Evolutionary conservation across 2,797 vertebrate species (phyloP), one percentile per base, ranked within the genome.

Genomic region (Tenualosa ilisha): DNA sequence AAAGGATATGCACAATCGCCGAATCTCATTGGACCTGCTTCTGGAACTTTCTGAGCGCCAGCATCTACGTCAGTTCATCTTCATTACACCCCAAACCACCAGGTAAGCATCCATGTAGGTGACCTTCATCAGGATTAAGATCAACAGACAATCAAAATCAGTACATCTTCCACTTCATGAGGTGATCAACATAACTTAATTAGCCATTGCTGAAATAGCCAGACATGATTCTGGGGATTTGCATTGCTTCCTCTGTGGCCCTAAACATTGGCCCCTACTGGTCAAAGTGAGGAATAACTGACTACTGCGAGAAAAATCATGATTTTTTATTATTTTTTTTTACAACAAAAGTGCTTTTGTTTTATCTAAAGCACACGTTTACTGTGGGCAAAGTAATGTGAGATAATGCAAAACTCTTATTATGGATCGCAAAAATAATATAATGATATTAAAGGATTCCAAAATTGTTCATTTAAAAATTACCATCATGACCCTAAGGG

Each of bases 1-100:
- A 15, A 61, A 94, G 93, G 94, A 94, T 81, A 94, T 94, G 93
- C 92, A 93, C 84, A 94, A 93, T 82, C 91, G 93, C 1, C 89
- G 92, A 12, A 92, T 94, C 83, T 93, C 93, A 59, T 84, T 95
- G 90, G 92, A 94, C 87, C 89, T 95, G 6, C 93, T 94, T 43
- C 89, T 94, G 88, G 91, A 93, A 86, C 88, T 94, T 20, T 93
- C 93, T 0, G 92, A 94, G 88, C 89, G 92, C 40, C 94, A 95
- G 84, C 91, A 92, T 83, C 92, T 91, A 26, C 90, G 93, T 0
- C 94, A 94, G 88, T 94, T 94, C 61, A 84, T 94, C 88, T 94
- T 94, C 87, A 93, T 94, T 81, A 94, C 93, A 24, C 94, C 93
- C 0, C 86, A 94, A 61, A 91, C 88, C 81, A 94, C 90, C 84